Percentiles rank a stretch among this genome's conserved stretches.
These are phyloP conservation scores for Tethea ocularis DNA, from an alignment of 2,888 invertebrate genomes.

Conservation along the genomic window DNA sequence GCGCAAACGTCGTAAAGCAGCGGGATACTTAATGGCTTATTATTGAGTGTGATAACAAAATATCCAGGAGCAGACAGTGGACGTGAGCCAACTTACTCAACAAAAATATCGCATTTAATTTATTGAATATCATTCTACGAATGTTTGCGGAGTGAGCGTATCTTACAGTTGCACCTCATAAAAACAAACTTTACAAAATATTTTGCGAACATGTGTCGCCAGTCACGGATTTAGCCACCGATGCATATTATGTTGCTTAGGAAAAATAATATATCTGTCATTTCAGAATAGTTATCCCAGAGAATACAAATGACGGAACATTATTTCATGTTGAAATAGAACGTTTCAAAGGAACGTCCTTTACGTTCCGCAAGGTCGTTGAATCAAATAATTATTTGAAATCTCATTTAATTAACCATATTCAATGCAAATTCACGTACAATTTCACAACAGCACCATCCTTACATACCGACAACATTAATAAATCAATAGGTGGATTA, in stretches of 20 bases:
- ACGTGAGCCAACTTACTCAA: slow-evolving; percentile 72
- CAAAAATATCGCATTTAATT: slow-evolving; percentile 81
- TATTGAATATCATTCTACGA: slow-evolving; percentile 76
- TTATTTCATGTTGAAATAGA: slow-evolving; percentile 54
- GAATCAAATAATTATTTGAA: background rate
- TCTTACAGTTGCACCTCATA: slow-evolving; percentile 78
- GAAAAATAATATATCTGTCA: slow-evolving; percentile 61
- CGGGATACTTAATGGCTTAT: slow-evolving; percentile 52
- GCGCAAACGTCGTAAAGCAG: slow-evolving; percentile 31
- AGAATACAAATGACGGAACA: slow-evolving; percentile 52
- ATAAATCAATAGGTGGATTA: background rate
- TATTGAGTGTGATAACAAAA: slow-evolving; percentile 61
- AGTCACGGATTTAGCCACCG: slow-evolving; percentile 51
- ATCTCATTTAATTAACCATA: background rate
- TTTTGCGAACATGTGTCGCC: slow-evolving; percentile 59
- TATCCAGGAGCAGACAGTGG: slow-evolving; percentile 67
- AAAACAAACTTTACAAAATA: slow-evolving; percentile 73
- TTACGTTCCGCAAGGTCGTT: slow-evolving; percentile 39
- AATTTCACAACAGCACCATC: background rate
- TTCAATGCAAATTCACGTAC: background rate
- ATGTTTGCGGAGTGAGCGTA: slow-evolving; percentile 65
- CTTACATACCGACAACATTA: background rate
- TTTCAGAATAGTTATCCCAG: slow-evolving; percentile 55
- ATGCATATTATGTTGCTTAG: slow-evolving; percentile 58
- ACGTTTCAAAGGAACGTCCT: slow-evolving; percentile 41